Evolutionary conservation across 35 echinoderm and acorn worm species (phyloP).

Genomic region (Stichopus chloronotus): DNA sequence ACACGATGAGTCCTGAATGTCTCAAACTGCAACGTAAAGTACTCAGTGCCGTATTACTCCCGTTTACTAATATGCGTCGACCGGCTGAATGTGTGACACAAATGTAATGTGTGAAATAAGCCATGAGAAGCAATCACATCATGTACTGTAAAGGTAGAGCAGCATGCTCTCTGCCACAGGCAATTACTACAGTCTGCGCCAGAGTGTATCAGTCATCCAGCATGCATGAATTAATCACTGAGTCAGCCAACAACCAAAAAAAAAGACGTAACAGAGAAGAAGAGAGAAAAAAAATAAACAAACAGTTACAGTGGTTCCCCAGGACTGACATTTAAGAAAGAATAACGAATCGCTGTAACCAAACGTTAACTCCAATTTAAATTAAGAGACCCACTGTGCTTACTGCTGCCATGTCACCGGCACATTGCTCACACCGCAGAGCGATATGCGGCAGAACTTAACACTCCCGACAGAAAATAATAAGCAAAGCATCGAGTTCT

Average conservation of each 20-base stretch:
- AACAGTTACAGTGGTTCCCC: neutral
- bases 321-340: neutral
- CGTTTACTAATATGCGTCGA: too few species aligned
- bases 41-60: too few species aligned
- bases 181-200: neutral
- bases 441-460: neutral
- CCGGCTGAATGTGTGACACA: too few species aligned
- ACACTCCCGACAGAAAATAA: slow-evolving; percentile 34
- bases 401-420: neutral
- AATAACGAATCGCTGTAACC: neutral
- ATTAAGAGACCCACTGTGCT: neutral
- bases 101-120: too few species aligned
- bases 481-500: neutral
- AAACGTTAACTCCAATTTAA: neutral
- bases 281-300: neutral
- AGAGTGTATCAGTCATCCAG: neutral
- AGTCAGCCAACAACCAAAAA: neutral
- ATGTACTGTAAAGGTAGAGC: neutral
- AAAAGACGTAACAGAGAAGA: too few species aligned
- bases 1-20: too few species aligned
- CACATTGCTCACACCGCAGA: slow-evolving; percentile 10
- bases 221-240: neutral
- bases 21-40: too few species aligned
- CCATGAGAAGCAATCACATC: too few species aligned
- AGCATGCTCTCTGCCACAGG: neutral